Conservation (phyloP, 2,888 invertebrate species). For the Athetis lepigone region DNA sequence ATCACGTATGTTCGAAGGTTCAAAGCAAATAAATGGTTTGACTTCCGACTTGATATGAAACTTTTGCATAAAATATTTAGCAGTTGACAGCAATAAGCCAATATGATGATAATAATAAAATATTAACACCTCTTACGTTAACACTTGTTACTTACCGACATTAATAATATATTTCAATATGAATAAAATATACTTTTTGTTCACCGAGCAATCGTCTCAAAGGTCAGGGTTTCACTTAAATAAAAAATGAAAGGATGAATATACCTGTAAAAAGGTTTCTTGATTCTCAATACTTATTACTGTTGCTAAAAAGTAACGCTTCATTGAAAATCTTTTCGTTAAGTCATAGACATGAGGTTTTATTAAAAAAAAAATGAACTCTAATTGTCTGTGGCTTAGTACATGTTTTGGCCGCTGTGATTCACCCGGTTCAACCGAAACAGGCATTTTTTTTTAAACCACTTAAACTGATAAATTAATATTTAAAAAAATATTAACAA, state of each 20-base stretch:
- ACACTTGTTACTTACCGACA: not conserved
- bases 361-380: not conserved
- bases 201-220: not conserved
- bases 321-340: slow-evolving; percentile 36
- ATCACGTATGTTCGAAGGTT: too few species aligned
- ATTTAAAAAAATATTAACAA: too few species aligned
- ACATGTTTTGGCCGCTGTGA: too few species aligned
- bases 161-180: not conserved
- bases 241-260: slow-evolving; percentile 23
- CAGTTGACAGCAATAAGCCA: too few species aligned
- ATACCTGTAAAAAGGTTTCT: slow-evolving; percentile 21
- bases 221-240: slow-evolving; percentile 26
- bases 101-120: too few species aligned
- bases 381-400: not conserved
- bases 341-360: not conserved
- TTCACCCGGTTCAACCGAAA: too few species aligned
- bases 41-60: too few species aligned
- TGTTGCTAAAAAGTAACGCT: not conserved
- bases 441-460: too few species aligned
- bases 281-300: slow-evolving; percentile 8
- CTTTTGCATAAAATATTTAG: too few species aligned
- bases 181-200: not conserved
- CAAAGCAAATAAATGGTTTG: too few species aligned
- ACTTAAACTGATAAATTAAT: too few species aligned
- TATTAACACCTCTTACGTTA: not conserved